Evolutionary conservation across 2,113 vertebrate genomes (phyloP).

Genomic region (Pipra filicauda): DNA sequence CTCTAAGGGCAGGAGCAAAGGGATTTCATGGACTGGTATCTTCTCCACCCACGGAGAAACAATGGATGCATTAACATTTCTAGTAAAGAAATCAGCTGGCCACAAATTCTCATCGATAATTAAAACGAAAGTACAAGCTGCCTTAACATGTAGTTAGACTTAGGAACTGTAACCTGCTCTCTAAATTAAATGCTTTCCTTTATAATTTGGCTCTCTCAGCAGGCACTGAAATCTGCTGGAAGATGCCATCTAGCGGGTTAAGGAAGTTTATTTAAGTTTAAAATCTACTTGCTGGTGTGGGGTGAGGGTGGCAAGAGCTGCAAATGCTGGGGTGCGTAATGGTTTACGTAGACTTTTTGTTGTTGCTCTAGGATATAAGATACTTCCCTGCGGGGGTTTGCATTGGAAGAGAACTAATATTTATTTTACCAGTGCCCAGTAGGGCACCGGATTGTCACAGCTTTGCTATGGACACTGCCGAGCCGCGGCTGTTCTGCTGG

Average conservation of each 20-base stretch:
- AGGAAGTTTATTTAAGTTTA: constrained; percentile 43
- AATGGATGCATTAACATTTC: background rate
- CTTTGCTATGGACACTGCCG: background rate
- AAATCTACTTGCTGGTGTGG: background rate
- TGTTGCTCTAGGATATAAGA: background rate
- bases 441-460: background rate
- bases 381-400: background rate
- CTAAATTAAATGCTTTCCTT: constrained; percentile 31
- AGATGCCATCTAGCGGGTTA: constrained; percentile 73
- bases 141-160: background rate
- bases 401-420: background rate
- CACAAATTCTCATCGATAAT: background rate
- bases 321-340: background rate
- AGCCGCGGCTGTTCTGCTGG: background rate
- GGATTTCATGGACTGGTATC: background rate
- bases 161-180: background rate
- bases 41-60: background rate
- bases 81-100: background rate
- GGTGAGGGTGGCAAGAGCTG: background rate
- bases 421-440: background rate
- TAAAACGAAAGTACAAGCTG: background rate
- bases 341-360: background rate
- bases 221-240: constrained; percentile 57
- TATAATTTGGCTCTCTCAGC: background rate
- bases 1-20: background rate